Evolutionary conservation across 2,888 invertebrate genomes (phyloP).

Genomic region (Idaea straminata): DNA sequence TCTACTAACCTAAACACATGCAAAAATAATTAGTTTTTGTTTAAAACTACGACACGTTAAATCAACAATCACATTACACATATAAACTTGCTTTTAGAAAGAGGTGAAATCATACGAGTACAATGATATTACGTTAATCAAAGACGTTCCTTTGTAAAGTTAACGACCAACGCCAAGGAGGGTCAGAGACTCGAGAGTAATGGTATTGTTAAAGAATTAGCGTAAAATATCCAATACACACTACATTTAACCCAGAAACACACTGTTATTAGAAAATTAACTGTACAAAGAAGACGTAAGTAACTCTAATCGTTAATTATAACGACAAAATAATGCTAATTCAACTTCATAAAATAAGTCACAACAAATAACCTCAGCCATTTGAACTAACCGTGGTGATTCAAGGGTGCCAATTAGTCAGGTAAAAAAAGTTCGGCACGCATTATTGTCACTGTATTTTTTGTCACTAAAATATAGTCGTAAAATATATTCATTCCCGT

Average conservation of each 20-base stretch:
- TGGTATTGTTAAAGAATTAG: constrained; percentile 27
- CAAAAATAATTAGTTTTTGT: not conserved
- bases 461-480: constrained; percentile 59
- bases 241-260: constrained; percentile 7
- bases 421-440: constrained; percentile 74
- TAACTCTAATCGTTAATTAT: constrained; percentile 40
- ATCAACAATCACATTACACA: constrained; percentile 1
- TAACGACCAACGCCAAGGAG: constrained; percentile 61
- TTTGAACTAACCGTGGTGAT: constrained; percentile 76
- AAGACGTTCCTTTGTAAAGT: constrained; percentile 44
- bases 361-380: constrained; percentile 78
- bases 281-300: constrained; percentile 14
- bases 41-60: not conserved
- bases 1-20: not conserved
- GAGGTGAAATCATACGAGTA: not conserved
- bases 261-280: constrained; percentile 13
- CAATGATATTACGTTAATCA: constrained; percentile 16
- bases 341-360: constrained; percentile 57
- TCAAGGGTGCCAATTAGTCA: constrained; percentile 65
- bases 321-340: constrained; percentile 53
- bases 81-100: not conserved
- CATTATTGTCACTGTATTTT: constrained; percentile 76
- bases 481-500: constrained; percentile 70
- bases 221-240: constrained; percentile 10
- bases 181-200: constrained; percentile 27